Evolutionary conservation across 2,113 vertebrate species (phyloP).

Genomic region (Protomyctophum bolini): DNA sequence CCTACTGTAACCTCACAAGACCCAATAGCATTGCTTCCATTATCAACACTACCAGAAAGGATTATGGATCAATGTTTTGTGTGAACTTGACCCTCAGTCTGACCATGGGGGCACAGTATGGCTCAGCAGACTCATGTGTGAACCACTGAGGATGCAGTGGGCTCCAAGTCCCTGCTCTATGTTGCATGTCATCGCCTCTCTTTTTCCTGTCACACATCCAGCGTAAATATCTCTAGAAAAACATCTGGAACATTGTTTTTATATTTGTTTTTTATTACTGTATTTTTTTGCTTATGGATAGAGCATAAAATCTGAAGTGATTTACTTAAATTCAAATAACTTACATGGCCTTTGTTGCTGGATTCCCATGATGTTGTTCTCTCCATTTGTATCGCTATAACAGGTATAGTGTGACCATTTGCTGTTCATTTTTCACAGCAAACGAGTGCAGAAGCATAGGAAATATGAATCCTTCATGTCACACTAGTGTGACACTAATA

Average conservation of each 20-base stretch:
- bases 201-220: constrained; percentile 11
- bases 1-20: background rate
- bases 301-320: background rate
- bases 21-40: constrained; percentile 4
- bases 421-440: no score
- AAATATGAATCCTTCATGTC: background rate
- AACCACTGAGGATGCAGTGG: background rate
- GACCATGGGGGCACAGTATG: constrained; percentile 4
- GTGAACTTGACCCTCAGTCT: background rate
- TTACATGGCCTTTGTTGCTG: no score
- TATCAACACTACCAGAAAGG: background rate
- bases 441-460: no score
- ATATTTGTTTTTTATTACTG: constrained; percentile 5
- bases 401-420: no score
- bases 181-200: constrained; percentile 30
- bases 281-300: background rate
- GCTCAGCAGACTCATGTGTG: background rate
- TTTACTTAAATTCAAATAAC: no score
- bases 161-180: constrained; percentile 4
- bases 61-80: background rate
- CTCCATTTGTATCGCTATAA: no score
- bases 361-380: no score
- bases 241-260: background rate
- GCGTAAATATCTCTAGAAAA: background rate
- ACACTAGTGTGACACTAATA: background rate